phyloP scores from a whole-genome alignment of 2,113 vertebrate genomes.

The Bos indicus region DNA sequence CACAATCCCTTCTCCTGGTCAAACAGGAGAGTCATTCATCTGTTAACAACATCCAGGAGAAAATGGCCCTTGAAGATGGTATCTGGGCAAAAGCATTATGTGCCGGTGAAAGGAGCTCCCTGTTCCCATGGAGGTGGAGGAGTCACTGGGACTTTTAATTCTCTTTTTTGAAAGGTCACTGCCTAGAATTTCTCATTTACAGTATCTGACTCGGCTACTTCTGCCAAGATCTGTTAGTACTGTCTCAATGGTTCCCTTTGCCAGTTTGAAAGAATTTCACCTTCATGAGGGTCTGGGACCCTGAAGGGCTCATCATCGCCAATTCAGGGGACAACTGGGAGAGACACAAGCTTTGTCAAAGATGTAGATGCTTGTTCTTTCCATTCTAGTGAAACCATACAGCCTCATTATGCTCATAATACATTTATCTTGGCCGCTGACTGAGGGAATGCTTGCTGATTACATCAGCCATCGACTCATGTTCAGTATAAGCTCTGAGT shows the following conservation, averaged over 20 bases:
- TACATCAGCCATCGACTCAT: constrained; percentile 26
- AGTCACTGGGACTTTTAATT: background rate
- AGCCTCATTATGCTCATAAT: constrained; percentile 7
- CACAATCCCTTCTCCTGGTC: constrained; percentile 28
- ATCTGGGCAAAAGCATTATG: constrained; percentile 45
- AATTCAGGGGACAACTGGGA: background rate
- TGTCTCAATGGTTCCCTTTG: background rate
- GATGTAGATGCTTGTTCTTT: constrained; percentile 5
- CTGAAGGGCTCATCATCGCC: background rate
- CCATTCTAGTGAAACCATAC: constrained; percentile 31
- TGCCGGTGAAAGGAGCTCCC: background rate
- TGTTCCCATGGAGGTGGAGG: constrained; percentile 38
- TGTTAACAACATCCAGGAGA: constrained; percentile 45
- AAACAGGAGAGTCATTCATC: constrained; percentile 61
- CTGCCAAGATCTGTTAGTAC: constrained; percentile 36
- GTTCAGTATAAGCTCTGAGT: background rate
- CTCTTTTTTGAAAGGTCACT: constrained; percentile 19
- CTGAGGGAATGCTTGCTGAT: background rate
- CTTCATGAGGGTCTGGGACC: constrained; percentile 11
- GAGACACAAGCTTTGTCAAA: background rate
- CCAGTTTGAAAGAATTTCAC: constrained; percentile 37
- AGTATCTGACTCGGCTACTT: background rate
- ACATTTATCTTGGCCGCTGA: constrained; percentile 36
- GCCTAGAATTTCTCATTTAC: constrained; percentile 13
- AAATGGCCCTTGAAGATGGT: constrained; percentile 57